A percentile compares a stretch with the other conserved stretches of the same genome.
Evolutionary conservation across 2,797 vertebrate genomes (phyloP).

Genomic region (Sebastes hubbsi): DNA sequence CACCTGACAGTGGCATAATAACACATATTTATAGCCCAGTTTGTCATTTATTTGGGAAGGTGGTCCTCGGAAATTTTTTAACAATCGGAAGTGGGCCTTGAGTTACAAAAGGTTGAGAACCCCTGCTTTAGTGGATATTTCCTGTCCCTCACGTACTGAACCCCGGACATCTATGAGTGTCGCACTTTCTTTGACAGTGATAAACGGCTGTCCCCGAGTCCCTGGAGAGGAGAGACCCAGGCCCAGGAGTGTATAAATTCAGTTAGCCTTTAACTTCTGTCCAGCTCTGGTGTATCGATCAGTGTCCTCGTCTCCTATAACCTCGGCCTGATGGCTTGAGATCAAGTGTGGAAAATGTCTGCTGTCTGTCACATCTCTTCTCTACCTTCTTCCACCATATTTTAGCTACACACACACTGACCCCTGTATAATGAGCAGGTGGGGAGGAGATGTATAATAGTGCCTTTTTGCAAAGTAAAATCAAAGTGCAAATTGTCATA

Average conservation of each 20-base stretch:
- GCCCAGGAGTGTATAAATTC: slow-evolving; percentile 3
- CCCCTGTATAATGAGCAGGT: neutral
- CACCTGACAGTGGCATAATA: too few species aligned
- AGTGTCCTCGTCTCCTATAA: slow-evolving; percentile 36
- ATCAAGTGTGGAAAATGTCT: slow-evolving; percentile 43
- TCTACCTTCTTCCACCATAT: neutral
- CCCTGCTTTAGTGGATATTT: neutral
- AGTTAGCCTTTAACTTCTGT: slow-evolving; percentile 16
- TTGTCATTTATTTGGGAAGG: too few species aligned
- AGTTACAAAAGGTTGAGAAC: too few species aligned
- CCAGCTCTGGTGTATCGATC: slow-evolving; percentile 51
- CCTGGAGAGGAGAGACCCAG: neutral
- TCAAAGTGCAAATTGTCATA: slow-evolving; percentile 28
- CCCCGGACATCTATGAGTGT: neutral
- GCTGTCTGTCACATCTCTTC: slow-evolving; percentile 21
- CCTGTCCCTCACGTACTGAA: neutral
- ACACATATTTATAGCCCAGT: too few species aligned
- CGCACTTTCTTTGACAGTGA: slow-evolving; percentile 35
- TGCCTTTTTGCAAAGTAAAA: slow-evolving; percentile 8
- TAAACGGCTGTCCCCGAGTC: slow-evolving; percentile 34
- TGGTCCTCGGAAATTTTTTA: too few species aligned
- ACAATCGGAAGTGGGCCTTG: too few species aligned
- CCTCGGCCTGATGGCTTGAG: slow-evolving; percentile 20
- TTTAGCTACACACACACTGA: neutral
- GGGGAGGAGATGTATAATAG: neutral